Conservation (phyloP, 2,113 vertebrate species). For the Antechinus flavipes region DNA sequence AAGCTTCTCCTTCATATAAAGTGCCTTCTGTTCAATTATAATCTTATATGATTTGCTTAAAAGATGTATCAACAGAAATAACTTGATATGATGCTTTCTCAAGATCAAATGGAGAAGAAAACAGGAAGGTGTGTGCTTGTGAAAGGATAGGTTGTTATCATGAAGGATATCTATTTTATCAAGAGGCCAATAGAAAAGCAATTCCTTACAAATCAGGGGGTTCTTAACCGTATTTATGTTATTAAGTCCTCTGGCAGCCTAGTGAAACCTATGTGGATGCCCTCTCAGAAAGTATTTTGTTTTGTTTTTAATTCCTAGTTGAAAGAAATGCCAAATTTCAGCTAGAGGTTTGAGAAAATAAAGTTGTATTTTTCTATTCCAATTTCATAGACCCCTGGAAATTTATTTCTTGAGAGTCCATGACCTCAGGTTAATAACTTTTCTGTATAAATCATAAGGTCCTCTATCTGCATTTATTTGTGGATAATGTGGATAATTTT, state of each 20-base stretch:
- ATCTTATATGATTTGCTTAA: neutral
- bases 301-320: neutral
- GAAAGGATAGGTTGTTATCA: neutral
- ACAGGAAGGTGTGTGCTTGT: neutral
- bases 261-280: too few species aligned
- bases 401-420: neutral
- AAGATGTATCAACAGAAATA: neutral
- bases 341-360: neutral
- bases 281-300: neutral
- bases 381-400: neutral
- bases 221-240: neutral
- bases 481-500: neutral
- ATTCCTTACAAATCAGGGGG: neutral
- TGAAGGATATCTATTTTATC: neutral
- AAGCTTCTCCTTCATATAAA: neutral
- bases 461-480: neutral
- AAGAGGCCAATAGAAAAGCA: neutral
- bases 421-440: too few species aligned
- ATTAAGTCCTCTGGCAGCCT: neutral
- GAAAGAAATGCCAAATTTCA: neutral
- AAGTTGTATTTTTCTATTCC: neutral
- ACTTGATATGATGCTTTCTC: neutral
- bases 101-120: neutral
- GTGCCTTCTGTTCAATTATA: neutral
- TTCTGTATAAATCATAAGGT: neutral